Base-by-base conservation (phyloP, 2,113 vertebrate genomes). In the Antennarius striatus region DNA sequence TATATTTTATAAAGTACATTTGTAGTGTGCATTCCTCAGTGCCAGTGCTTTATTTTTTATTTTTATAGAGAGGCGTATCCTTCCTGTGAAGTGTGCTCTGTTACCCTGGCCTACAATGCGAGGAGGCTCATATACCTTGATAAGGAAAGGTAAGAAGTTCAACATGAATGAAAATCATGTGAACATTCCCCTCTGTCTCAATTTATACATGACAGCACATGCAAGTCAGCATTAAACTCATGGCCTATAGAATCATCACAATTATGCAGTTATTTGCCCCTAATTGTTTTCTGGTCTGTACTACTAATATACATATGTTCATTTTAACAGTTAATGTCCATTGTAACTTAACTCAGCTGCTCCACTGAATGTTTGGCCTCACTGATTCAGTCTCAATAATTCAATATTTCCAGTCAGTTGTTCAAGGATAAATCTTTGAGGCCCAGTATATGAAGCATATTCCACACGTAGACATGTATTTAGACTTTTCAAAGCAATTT, bases 61-160 rank as follows among this genome's bases (percentile, higher is more conserved):
- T 52, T 62, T 3, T 52, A 6, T 77, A 99, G 97, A 56, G 92
- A 96, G 47, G 97, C 96, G 0, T 99, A 99, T 53, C 96, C 96
- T 1, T 86, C 88, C 0, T 97, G 95, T 32, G 70, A 59, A 2
- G 94, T 98, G 66, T 71, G 88, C 64, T 91, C 94, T 0, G 95
- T 96, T 3, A 94, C 93, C 68, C 76, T 97, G 57, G 95, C 92
- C 56, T 97, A 96, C 0, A 64, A 98, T 0, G 97, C 97, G 67
- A 84, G 94, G 63, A 94, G 88, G 56, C 93, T 98, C 53, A 94
- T 96, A 42, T 3, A 89, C 47, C 88, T 98, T 4, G 93, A 92
- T 86, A 91, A 81, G 56, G 94, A 96, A 87, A 96, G 94, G 97
- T 98, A 60, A 80, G 70, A 54, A 30, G 10, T 5, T 16, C 4